Percentiles rank a stretch among this genome's conserved stretches.
Conservation (phyloP, 2,113 vertebrate species). For the Campylomormyrus numenius region DNA sequence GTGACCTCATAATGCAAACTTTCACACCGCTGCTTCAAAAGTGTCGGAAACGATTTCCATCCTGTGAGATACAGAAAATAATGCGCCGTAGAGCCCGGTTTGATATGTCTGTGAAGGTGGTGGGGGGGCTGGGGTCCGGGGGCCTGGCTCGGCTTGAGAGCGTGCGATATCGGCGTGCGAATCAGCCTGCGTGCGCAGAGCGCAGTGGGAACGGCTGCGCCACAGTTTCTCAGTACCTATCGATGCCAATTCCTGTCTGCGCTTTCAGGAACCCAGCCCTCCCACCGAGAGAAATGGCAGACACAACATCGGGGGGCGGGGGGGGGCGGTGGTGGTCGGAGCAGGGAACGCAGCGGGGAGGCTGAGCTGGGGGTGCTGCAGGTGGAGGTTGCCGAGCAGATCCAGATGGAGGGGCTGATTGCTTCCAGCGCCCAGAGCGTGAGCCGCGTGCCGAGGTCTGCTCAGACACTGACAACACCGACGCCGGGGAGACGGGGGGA, state of each 20-base stretch:
- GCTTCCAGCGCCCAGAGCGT: conserved; percentile 22
- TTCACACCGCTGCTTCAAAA: background rate
- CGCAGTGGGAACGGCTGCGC: conserved; percentile 52
- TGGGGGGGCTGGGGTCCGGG: background rate
- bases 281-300: conserved; percentile 55
- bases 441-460: conserved; percentile 26
- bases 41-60: background rate
- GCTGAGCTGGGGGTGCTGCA: conserved; percentile 44
- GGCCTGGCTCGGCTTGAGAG: background rate
- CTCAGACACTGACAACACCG: conserved; percentile 39
- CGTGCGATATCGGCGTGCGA: conserved; percentile 33
- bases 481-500: conserved; percentile 21
- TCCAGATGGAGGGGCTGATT: conserved; percentile 61
- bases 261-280: conserved; percentile 56
- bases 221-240: conserved; percentile 53
- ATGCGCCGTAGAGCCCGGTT: background rate
- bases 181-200: conserved; percentile 32
- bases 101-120: background rate
- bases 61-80: background rate
- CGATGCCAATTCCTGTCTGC: conserved; percentile 55
- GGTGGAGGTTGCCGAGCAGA: conserved; percentile 63
- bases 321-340: background rate
- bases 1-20: background rate
- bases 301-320: conserved; percentile 45
- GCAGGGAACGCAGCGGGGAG: conserved; percentile 16